phyloP scores from a whole-genome alignment of 2,888 invertebrate genomes.

The Aphodius granarius region DNA sequence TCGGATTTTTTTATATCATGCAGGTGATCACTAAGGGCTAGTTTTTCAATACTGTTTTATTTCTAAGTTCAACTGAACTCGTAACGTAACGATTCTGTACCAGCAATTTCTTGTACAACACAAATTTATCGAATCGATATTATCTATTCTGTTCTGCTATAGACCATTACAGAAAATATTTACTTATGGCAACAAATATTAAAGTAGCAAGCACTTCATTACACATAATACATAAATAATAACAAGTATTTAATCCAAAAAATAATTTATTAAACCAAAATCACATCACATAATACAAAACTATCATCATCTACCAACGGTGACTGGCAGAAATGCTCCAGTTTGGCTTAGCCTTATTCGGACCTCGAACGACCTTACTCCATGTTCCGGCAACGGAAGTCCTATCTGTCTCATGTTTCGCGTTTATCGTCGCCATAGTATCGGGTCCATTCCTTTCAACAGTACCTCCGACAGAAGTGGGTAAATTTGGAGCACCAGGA shows the following conservation, averaged over 20 bases:
- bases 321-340: conserved; percentile 12
- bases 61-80: too few relatives aligned
- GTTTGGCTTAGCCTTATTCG: conserved; percentile 20
- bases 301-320: conserved; percentile 17
- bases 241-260: not conserved
- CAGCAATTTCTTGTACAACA: too few relatives aligned
- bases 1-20: too few relatives aligned
- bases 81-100: too few relatives aligned
- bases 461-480: not conserved
- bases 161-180: too few relatives aligned
- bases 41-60: too few relatives aligned
- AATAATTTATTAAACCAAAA: not conserved
- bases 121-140: too few relatives aligned
- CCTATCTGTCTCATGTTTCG: conserved; percentile 13
- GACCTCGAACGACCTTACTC: conserved; percentile 22
- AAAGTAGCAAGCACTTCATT: not conserved
- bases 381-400: conserved; percentile 16
- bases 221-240: not conserved
- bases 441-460: conserved; percentile 10
- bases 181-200: not conserved
- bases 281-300: not conserved
- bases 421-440: conserved; percentile 16
- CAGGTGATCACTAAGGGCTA: too few relatives aligned
- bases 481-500: not conserved
- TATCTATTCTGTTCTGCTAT: too few relatives aligned